Base-by-base conservation (phyloP, 2,888 invertebrate species). In the Pteria penguin region DNA sequence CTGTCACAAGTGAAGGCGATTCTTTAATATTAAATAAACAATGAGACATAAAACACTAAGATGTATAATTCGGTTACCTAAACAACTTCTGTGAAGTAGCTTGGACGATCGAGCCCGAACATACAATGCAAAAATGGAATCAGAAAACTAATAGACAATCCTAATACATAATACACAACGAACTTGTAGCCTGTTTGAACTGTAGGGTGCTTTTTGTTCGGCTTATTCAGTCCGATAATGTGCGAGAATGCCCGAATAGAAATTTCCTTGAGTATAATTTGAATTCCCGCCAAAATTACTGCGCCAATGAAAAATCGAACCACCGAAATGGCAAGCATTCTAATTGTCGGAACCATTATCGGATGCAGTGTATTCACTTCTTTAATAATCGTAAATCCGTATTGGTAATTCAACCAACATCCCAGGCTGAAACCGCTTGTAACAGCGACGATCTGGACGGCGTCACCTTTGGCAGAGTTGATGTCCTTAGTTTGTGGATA, bases 111-210 rank as follows among this genome's bases (percentile, higher is more conserved):
- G 18, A 89, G 82, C 11, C 87, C 87, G 45, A 87, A 80, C 63
- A 77, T 74, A 11, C 74, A 74, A 60, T 83, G 84, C 1, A 86
- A 58, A 26, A 85, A 81, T 2, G 89, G 89, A 4, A 84, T 81
- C 2, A 84, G 74, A 76, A 82, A 85, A 11, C 74, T 74, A 29
- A 87, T 84, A 1, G 77, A 75, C 8, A 84, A 60, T 0, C 89
- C 89, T 1, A 88, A 33, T 31, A 73, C 60, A 60, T 82, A 79
- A 65, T 88, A 88, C 4, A 85, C 87, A 4, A 84, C 80, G 70
- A 88, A 86, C 58, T 85, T 86, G 72, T 86, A 87, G 0, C 78
- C 83, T 3, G 81, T 81, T 61, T 83, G 76, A 3, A 89, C 87
- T 18, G 76, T 71, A 4, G 85, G 85, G 67, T 86, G 81, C n/a